Base-by-base conservation (phyloP, 2,797 vertebrate genomes). In the Danionella dracula region DNA sequence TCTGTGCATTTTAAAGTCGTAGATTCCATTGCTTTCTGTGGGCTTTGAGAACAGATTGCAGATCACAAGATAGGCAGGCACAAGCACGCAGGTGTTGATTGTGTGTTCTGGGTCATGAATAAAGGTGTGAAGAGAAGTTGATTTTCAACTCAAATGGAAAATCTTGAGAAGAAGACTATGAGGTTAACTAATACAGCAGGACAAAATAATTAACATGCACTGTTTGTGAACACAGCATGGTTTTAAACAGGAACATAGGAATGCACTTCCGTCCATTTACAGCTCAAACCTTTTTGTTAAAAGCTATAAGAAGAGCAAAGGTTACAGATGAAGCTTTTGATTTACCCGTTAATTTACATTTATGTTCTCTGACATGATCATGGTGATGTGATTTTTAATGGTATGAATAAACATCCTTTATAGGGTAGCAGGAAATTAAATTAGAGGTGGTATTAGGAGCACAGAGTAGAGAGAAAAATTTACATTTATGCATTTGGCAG, bases 121-220 rank as follows among this genome's bases (percentile, higher is more conserved):
- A 40, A 66, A 57, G 34, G 53, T 66, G 63, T 31, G 3, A n/a
- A 57, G 42, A 66, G 44, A 56, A 16, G 13, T 48, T 13, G 12
- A 4, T 4, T 45, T 65, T 65, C 2, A 45, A 54, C 41, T 27
- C 50, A 65, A 65, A 65, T 35, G 44, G n/a, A 37, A 54, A 29
- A n/a, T 3, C 7, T 27, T 45, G 19, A 38, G 44, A 44, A 5
- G 15, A 44, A 34, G 23, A 27, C n/a, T 27, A 23, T n/a, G 6
- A 13, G 50, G 7, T 54, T 23, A 53, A 63, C 3, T 37, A 53
- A 53, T 16, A 34, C 38, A 64, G 51, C 49, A 53, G n/a, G 48
- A 27, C 23, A 42, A 31, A 9, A 2, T 7, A 42, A 21, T 44
- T 12, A n/a, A 1, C 11, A 51, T 16, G 16, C 21, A 20, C 19